Evolutionary conservation across 1,140 invertebrate genomes (phyloP).

Genomic region (Lanistes nyassanus): DNA sequence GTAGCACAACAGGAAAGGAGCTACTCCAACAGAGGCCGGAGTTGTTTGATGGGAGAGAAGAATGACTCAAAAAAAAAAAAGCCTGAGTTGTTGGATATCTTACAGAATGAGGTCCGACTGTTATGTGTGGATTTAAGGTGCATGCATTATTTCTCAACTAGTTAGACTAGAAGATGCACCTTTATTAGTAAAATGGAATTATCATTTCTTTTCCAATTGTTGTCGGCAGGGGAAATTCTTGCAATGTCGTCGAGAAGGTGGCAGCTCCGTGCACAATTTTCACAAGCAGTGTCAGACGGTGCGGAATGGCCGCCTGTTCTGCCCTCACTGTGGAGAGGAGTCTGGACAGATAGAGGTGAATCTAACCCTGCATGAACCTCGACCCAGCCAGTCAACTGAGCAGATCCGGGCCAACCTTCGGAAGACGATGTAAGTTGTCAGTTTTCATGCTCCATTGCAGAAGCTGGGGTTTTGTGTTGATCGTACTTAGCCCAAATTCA

Average conservation of each 20-base stretch:
- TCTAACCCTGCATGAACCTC: constrained; percentile 71
- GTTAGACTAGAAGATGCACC: too few species aligned
- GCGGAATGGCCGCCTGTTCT: constrained; percentile 71
- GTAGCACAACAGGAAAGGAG: too few species aligned
- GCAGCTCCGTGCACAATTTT: constrained; percentile 74
- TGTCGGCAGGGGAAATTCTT: constrained; percentile 75
- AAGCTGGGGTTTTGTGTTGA: not conserved
- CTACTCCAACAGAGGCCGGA: too few species aligned
- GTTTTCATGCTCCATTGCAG: not conserved
- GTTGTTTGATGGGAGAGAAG: too few species aligned
- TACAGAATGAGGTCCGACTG: too few species aligned
- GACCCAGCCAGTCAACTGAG: constrained; percentile 23
- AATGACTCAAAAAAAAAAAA: too few species aligned
- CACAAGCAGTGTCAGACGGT: constrained; percentile 79
- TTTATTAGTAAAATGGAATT: too few species aligned
- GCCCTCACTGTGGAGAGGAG: constrained; percentile 82
- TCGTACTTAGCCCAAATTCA: too few species aligned
- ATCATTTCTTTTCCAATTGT: too few species aligned
- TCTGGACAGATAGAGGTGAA: constrained; percentile 71
- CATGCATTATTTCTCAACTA: too few species aligned
- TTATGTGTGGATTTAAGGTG: too few species aligned
- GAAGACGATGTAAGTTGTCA: constrained; percentile 18
- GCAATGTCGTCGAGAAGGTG: constrained; percentile 72
- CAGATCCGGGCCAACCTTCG: constrained; percentile 36
- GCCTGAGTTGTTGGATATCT: too few species aligned